A percentile compares a stretch with the other conserved stretches of the same genome.
Evolutionary conservation across 2,888 invertebrate species (phyloP).

Genomic region (Dioctria rufipes): DNA sequence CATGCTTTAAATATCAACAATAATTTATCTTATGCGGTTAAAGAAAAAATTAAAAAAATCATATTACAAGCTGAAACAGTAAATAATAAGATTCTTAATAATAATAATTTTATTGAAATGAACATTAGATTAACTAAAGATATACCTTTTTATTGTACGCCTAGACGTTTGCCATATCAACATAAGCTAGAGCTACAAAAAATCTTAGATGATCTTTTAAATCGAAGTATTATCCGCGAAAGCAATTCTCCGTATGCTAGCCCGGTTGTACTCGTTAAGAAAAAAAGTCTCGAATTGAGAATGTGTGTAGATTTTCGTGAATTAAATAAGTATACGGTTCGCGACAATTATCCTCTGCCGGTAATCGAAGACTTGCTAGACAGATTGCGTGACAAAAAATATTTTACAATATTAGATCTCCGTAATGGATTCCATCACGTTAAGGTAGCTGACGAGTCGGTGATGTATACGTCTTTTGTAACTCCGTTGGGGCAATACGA

Average conservation of each 20-base stretch:
- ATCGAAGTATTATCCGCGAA: slow-evolving; percentile 51
- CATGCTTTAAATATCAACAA: no score
- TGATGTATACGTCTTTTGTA: slow-evolving; percentile 56
- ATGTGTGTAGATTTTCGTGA: slow-evolving; percentile 58
- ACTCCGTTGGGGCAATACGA: slow-evolving; percentile 48
- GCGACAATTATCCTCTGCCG: slow-evolving; percentile 58
- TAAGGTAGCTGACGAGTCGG: slow-evolving; percentile 55
- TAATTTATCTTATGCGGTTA: neutral
- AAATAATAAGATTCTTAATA: neutral
- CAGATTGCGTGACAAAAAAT: slow-evolving; percentile 56
- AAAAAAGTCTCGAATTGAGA: slow-evolving; percentile 57
- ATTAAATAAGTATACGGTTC: slow-evolving; percentile 56
- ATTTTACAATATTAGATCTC: slow-evolving; percentile 60
- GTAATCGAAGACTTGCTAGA: slow-evolving; percentile 55
- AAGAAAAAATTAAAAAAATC: no score
- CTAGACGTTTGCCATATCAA: slow-evolving; percentile 51
- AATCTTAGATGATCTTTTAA: slow-evolving; percentile 12
- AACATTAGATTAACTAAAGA: neutral
- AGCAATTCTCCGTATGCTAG: slow-evolving; percentile 58
- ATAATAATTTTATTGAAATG: neutral
- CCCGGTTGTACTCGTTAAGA: slow-evolving; percentile 57
- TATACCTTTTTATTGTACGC: slow-evolving; percentile 51
- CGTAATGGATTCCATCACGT: slow-evolving; percentile 61
- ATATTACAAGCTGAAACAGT: neutral
- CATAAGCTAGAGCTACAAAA: slow-evolving; percentile 56